Base-by-base conservation (phyloP, 2,888 invertebrate genomes). In the Nudaria mundana region DNA sequence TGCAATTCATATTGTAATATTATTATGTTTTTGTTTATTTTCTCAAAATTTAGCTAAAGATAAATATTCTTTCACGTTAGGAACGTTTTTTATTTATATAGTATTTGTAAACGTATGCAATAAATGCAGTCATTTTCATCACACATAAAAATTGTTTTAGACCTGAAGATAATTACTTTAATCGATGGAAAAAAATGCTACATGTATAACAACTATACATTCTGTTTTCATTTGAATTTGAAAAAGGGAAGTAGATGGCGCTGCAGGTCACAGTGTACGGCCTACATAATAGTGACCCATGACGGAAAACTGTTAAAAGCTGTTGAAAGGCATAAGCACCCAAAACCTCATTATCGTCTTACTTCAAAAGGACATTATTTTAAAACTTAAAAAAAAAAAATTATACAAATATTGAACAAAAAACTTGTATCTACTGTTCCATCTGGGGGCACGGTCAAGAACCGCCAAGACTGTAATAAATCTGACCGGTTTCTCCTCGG, bases 291-390 rank as follows among this genome's bases (percentile, higher is more conserved):
- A 12, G 7, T 40, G 4, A 31, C 35, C 0, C 5, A 5, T 0
- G 2, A n/a, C 0, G 31, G 35, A 11, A 15, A 22, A 1, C 15
- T 36, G 0, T n/a, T 40, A 2, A 30, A 35, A 35, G 25, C 24
- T 3, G 30, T 11, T 5, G 30, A 30, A 0, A n/a, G 20, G n/a
- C 40, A 36, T 16, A 10, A 8, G 3, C 40, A 40, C 23, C 24
- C 30, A 22, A 5, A 2, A 5, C 30, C 30, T 7, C 6, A 5
- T 3, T 40, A 25, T 6, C 7, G 12, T 5, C 11, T n/a, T 6
- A 35, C 35, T 0, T 5, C 35, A n/a, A 16, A 20, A 4, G 40
- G 40, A 18, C 3, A 12, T 1, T 40, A 40, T 23, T 11, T 34
- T n/a, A 22, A 23, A 13, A 29, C 26, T 14, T 12, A 8, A 10